Evolutionary conservation across 2,113 vertebrate species (phyloP).

Genomic region (Thalassarche chlororhynchos): DNA sequence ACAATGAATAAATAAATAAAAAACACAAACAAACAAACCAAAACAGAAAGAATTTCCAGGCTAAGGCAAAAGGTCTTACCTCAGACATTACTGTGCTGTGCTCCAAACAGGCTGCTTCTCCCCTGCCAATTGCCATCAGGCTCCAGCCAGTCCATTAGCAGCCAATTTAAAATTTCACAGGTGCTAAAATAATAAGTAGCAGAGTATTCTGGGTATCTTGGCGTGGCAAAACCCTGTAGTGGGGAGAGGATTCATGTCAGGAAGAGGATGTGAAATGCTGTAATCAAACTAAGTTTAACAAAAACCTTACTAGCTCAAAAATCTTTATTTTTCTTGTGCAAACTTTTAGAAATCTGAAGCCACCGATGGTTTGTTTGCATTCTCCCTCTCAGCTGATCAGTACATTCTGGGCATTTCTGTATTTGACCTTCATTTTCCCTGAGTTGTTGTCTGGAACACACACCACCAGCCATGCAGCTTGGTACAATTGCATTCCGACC

Average conservation of each 20-base stretch:
- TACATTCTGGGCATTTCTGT: not conserved
- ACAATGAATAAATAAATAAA: not conserved
- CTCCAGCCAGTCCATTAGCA: not conserved
- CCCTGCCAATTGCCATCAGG: not conserved
- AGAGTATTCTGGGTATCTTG: not conserved
- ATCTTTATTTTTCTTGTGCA: not conserved
- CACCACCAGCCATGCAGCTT: not conserved
- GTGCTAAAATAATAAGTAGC: not conserved
- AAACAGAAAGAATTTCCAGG: not conserved
- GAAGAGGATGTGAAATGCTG: not conserved
- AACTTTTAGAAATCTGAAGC: not conserved
- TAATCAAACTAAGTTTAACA: not conserved
- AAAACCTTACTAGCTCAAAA: not conserved
- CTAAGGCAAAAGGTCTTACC: not conserved
- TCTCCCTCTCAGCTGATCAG: not conserved
- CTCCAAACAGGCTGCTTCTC: not conserved
- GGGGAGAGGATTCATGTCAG: not conserved
- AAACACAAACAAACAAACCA: not conserved
- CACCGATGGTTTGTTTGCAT: not conserved
- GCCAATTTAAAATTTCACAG: not conserved
- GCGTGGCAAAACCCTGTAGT: not conserved
- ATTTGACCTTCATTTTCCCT: not conserved
- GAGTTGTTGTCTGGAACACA: not conserved
- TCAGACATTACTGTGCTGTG: rapidly evolving
- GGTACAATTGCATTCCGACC: not conserved